These are phyloP conservation scores for Eulemur coronatus DNA, from an alignment of 2,797 vertebrate genomes.

Conservation along the genomic window DNA sequence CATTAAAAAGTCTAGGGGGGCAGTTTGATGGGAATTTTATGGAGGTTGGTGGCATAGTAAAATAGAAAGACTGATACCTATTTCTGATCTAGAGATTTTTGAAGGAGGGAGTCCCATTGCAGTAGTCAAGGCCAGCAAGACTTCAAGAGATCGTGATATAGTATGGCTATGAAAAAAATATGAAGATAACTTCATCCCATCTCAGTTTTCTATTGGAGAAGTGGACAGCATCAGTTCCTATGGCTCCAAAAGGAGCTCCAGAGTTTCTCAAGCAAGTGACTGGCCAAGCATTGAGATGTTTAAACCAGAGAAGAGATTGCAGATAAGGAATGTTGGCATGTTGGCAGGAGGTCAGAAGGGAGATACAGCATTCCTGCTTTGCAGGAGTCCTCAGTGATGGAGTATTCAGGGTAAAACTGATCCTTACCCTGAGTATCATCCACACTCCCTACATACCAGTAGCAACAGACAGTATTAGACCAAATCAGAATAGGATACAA, in stretches of 20 bases:
- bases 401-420: neutral
- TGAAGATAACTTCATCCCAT: neutral
- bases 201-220: neutral
- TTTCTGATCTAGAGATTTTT: neutral
- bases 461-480: neutral
- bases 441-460: neutral
- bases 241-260: neutral
- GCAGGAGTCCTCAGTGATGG: neutral
- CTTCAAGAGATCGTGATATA: neutral
- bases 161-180: neutral
- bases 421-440: neutral
- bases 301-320: neutral
- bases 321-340: neutral
- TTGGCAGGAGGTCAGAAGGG: neutral
- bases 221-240: neutral
- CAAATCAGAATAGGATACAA: neutral
- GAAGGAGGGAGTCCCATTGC: neutral
- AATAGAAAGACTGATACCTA: neutral
- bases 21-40: neutral
- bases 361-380: neutral
- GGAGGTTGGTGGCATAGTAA: neutral
- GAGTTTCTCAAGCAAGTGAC: neutral
- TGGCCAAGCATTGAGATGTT: neutral
- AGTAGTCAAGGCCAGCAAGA: neutral
- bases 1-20: neutral